Evolutionary conservation across 2,797 vertebrate species (phyloP).

Genomic region (Pteronotus mesoamericanus): DNA sequence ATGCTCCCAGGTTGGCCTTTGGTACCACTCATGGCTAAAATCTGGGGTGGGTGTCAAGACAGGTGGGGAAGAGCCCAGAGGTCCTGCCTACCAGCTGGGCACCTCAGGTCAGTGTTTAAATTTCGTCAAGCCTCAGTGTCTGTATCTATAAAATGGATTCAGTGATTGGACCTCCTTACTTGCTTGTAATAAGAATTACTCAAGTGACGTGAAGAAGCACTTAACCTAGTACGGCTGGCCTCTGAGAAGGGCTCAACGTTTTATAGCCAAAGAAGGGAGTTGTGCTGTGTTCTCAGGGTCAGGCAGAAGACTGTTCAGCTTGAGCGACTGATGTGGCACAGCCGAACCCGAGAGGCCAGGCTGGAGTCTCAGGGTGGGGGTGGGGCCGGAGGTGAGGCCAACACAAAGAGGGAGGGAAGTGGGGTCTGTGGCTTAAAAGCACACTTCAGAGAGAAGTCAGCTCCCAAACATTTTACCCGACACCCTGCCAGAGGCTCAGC

Average conservation of each 20-base stretch:
- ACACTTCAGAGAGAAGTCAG: not conserved
- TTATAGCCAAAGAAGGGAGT: not conserved
- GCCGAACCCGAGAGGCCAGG: not conserved
- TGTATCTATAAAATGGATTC: not conserved
- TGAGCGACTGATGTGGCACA: fast-evolving
- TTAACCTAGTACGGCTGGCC: not conserved
- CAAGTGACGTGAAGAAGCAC: not conserved
- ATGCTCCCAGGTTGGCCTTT: not conserved
- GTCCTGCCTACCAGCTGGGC: not conserved
- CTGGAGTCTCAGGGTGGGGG: not conserved
- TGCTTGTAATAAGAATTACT: not conserved
- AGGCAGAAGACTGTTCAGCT: not conserved
- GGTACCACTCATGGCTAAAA: not conserved
- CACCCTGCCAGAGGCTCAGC: not conserved
- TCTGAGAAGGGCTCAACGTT: not conserved
- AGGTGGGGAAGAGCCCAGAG: not conserved
- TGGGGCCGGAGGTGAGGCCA: not conserved
- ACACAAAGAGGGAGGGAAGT: not conserved
- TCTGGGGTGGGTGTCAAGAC: not conserved
- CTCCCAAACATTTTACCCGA: not conserved
- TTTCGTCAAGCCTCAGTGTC: not conserved
- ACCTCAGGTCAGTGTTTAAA: not conserved
- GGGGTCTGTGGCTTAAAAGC: not conserved
- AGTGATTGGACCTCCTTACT: not conserved
- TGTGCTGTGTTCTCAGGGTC: not conserved